These are phyloP conservation scores for Cebus imitator DNA, from an alignment of 2,113 vertebrate species.

Conservation along the genomic window DNA sequence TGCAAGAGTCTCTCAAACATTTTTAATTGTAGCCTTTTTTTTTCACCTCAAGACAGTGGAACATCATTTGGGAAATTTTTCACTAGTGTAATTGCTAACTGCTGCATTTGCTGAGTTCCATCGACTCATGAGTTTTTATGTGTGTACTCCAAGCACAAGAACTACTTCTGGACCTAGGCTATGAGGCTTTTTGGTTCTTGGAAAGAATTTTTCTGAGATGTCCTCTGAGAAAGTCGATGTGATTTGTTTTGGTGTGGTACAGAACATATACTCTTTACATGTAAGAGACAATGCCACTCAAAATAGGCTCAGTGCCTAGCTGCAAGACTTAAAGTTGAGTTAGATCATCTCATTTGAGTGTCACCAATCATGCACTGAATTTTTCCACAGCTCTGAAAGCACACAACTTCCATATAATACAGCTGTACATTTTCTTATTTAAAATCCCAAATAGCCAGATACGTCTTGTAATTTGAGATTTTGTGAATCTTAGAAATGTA, in stretches of 20 bases:
- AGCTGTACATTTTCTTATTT: background rate
- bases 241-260: background rate
- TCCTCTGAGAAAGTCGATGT: background rate
- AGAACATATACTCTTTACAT: background rate
- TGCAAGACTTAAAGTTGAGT: background rate
- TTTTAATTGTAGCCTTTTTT: background rate
- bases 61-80: background rate
- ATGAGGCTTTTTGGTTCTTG: background rate
- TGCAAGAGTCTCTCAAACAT: background rate
- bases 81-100: background rate
- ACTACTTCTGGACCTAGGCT: background rate
- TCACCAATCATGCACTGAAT: background rate
- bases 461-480: background rate
- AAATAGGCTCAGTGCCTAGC: background rate
- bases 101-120: background rate
- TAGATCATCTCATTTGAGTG: background rate
- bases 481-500: constrained; percentile 18
- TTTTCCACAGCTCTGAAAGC: background rate
- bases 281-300: background rate
- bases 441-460: background rate
- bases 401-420: background rate
- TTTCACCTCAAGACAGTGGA: background rate
- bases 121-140: background rate
- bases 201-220: background rate
- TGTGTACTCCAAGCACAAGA: background rate